Conservation (phyloP, 2,797 vertebrate species). For the Karalla daura region DNA sequence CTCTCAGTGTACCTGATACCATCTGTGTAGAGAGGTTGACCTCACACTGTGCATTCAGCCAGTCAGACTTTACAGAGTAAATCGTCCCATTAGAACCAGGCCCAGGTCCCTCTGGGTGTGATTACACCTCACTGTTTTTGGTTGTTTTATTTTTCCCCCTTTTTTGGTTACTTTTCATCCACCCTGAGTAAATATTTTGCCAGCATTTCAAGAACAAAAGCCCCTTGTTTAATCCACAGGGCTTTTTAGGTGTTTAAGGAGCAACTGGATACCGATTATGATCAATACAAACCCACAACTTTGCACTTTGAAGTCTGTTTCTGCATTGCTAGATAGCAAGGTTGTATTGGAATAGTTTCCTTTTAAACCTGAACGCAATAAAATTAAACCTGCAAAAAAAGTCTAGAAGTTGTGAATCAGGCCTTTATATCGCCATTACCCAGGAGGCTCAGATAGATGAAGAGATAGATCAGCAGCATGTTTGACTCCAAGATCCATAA, state of each 20-base stretch:
- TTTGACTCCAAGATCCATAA: conserved; percentile 10
- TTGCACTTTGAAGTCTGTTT: background rate
- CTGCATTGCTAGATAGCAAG: background rate
- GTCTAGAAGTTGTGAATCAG: background rate
- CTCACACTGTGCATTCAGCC: conserved; percentile 58
- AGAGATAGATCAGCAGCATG: background rate
- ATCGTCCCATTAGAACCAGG: conserved; percentile 31
- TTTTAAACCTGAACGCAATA: background rate
- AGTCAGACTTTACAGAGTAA: conserved; percentile 52
- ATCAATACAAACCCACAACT: background rate
- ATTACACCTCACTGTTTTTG: conserved; percentile 4
- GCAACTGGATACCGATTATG: background rate
- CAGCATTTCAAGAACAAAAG: background rate
- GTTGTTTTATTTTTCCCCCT: background rate
- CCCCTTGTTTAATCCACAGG: background rate
- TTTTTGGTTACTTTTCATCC: background rate
- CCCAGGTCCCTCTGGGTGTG: background rate
- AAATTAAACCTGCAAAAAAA: background rate
- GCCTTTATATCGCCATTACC: background rate
- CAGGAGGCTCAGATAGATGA: background rate
- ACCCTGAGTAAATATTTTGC: background rate
- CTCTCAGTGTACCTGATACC: conserved; percentile 71
- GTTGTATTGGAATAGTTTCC: background rate
- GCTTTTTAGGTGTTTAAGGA: background rate
- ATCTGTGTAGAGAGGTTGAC: conserved; percentile 69